Evolutionary conservation across 2,113 vertebrate species (phyloP).

Genomic region (Nicator chloris): DNA sequence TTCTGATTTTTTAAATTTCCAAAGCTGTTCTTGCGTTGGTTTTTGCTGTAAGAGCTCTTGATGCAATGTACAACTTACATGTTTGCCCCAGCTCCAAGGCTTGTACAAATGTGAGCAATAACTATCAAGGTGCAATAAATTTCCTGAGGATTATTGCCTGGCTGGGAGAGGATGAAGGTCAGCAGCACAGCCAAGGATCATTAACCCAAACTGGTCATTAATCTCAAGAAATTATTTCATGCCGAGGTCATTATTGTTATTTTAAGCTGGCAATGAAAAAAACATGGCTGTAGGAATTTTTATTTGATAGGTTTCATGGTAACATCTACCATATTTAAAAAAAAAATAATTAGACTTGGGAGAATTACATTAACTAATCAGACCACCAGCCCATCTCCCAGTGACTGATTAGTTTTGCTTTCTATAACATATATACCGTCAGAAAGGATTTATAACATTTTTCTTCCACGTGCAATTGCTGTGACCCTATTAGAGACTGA

Average conservation of each 20-base stretch:
- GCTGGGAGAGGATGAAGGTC: constrained; percentile 53
- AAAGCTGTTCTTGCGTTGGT: background rate
- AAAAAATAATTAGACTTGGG: background rate
- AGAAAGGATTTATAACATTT: background rate
- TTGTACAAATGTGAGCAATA: constrained; percentile 29
- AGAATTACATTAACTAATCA: background rate
- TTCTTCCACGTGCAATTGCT: background rate
- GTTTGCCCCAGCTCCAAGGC: background rate
- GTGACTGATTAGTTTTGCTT: background rate
- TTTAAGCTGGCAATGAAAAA: constrained; percentile 52
- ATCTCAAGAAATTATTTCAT: constrained; percentile 48
- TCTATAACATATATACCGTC: background rate
- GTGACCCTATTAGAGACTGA: background rate
- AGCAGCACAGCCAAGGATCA: constrained; percentile 51
- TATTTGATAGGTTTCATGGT: background rate
- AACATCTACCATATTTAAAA: background rate
- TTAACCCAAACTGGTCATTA: constrained; percentile 60
- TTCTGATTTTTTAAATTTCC: background rate
- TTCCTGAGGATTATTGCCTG: constrained; percentile 63
- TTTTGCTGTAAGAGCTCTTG: background rate
- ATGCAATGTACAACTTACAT: background rate
- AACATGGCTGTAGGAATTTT: background rate
- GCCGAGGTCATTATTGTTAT: constrained; percentile 28
- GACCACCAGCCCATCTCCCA: background rate
- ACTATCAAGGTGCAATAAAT: constrained; percentile 52